phyloP scores from a whole-genome alignment of 2,113 vertebrate species.

The Lepus timidus region DNA sequence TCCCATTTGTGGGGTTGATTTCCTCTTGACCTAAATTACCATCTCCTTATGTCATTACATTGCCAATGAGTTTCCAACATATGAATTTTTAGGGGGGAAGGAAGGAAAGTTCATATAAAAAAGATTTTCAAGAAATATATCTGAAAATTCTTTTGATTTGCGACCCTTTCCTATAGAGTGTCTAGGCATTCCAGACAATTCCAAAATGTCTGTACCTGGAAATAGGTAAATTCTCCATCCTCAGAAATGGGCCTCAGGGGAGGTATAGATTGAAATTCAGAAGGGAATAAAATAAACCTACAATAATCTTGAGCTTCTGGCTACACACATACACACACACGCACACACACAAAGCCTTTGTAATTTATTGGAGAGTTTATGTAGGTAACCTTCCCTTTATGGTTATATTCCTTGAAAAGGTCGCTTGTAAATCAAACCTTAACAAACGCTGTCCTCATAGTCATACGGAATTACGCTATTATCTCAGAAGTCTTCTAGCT shows the following conservation, averaged over 20 bases:
- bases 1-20: neutral
- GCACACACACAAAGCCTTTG: neutral
- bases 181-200: neutral
- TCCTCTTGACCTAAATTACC: neutral
- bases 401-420: conserved; percentile 45
- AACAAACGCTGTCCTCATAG: neutral
- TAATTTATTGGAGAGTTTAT: neutral
- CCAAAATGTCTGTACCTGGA: neutral
- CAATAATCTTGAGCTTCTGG: neutral
- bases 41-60: neutral
- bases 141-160: neutral
- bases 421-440: conserved; percentile 44
- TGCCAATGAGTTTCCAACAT: neutral
- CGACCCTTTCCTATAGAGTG: neutral
- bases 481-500: conserved; percentile 28
- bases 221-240: conserved; percentile 1
- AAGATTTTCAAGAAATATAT: neutral
- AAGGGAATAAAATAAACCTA: conserved; percentile 10
- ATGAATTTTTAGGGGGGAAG: neutral
- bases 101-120: neutral
- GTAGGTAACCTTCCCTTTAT: neutral
- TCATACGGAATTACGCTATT: neutral
- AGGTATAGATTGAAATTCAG: neutral
- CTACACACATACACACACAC: neutral
- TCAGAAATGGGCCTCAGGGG: neutral